phyloP scores from a whole-genome alignment of 1,140 invertebrate genomes.

The Drosophila varians region DNA sequence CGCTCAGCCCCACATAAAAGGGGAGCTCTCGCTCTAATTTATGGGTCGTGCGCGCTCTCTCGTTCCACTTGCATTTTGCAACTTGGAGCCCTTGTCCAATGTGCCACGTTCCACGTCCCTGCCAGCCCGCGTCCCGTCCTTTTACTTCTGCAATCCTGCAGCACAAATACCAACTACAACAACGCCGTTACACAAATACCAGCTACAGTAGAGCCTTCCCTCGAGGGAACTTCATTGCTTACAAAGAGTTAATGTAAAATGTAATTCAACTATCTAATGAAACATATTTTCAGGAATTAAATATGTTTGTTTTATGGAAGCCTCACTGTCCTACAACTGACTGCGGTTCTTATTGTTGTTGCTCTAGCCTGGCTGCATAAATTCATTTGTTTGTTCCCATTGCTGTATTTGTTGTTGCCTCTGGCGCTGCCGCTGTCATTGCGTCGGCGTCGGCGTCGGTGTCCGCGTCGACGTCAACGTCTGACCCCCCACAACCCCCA shows the following conservation, averaged over 20 bases:
- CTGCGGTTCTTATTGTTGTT: conserved; percentile 28
- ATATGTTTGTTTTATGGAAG: background rate
- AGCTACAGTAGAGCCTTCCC: conserved; percentile 14
- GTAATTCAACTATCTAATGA: background rate
- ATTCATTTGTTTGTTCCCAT: conserved; percentile 64
- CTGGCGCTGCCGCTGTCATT: conserved; percentile 36
- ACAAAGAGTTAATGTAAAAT: background rate
- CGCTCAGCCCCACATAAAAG: background rate
- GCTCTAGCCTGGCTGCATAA: conserved; percentile 63
- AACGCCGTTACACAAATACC: conserved; percentile 77
- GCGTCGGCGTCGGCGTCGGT: conserved; percentile 48
- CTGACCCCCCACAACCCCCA: conserved; percentile 3
- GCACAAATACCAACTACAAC: conserved; percentile 41
- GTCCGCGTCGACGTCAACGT: conserved; percentile 2
- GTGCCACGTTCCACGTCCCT: conserved; percentile 9
- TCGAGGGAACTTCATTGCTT: background rate
- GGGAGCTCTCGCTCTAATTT: conserved; percentile 64
- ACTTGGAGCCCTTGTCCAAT: conserved; percentile 50
- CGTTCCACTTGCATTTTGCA: conserved; percentile 39
- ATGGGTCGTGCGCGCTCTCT: conserved; percentile 69
- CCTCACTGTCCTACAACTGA: conserved; percentile 26
- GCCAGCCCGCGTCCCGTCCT: conserved; percentile 28
- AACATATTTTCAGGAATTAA: background rate
- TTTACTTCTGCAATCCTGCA: conserved; percentile 35
- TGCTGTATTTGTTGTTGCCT: conserved; percentile 20